Conservation (phyloP, 2,797 vertebrate species). For the Aythya fuligula region DNA sequence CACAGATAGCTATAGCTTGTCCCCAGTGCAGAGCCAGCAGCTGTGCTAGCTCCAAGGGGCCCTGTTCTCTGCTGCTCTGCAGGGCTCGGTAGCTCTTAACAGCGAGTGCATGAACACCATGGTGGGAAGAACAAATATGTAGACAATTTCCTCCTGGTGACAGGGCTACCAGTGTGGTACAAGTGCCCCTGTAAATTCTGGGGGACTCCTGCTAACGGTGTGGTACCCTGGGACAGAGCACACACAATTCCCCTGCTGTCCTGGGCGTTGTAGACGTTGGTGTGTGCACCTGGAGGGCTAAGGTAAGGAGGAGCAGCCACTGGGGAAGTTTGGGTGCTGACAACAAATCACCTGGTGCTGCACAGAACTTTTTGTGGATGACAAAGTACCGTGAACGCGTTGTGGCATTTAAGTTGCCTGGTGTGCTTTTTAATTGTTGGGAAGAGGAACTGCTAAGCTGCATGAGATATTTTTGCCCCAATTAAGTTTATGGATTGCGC, state of each 20-base stretch:
- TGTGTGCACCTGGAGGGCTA: neutral
- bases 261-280: neutral
- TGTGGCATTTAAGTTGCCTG: neutral
- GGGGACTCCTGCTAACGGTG: neutral
- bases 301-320: neutral
- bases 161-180: neutral
- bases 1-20: neutral
- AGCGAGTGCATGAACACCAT: neutral
- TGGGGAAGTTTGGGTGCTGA: neutral
- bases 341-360: neutral
- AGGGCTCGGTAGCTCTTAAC: neutral
- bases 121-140: neutral
- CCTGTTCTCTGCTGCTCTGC: neutral
- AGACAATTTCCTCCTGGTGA: neutral
- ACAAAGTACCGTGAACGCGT: neutral
- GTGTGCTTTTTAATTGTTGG: conserved; percentile 3
- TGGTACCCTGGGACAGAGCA: neutral
- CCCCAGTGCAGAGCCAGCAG: neutral
- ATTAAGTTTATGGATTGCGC: conserved; percentile 18
- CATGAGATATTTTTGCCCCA: neutral
- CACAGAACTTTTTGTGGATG: neutral
- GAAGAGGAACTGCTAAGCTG: neutral
- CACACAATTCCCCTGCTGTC: neutral
- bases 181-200: neutral
- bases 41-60: neutral